These are phyloP conservation scores for Sebastes fasciatus DNA, from an alignment of 2,113 vertebrate genomes.

Conservation along the genomic window DNA sequence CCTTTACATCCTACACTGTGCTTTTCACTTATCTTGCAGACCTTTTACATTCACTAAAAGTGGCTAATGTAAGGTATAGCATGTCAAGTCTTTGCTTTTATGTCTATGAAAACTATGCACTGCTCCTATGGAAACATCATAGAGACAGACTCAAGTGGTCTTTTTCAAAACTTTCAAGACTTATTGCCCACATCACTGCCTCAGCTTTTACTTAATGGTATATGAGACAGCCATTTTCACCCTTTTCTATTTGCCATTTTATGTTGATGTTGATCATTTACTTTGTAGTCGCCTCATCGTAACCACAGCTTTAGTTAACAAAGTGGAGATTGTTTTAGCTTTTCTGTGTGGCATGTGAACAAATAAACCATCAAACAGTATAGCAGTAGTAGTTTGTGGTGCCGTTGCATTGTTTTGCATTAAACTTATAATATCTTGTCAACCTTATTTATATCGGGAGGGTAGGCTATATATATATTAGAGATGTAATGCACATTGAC, in stretches of 20 bases:
- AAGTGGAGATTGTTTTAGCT: background rate
- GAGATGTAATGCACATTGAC: too few relatives aligned
- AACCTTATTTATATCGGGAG: too few relatives aligned
- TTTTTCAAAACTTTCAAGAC: background rate
- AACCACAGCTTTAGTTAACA: background rate
- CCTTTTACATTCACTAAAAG: conserved; percentile 9
- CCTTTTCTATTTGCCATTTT: background rate
- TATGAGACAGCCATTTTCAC: background rate
- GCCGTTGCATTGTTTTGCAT: background rate
- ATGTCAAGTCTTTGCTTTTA: background rate
- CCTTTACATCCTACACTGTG: background rate
- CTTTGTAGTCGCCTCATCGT: background rate
- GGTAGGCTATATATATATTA: too few relatives aligned
- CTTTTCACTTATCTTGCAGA: conserved; percentile 2
- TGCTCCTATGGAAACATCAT: background rate
- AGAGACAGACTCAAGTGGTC: background rate
- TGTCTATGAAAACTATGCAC: background rate
- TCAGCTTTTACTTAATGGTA: background rate
- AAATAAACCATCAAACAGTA: background rate
- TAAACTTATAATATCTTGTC: background rate
- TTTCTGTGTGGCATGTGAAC: background rate
- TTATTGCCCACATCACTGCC: background rate
- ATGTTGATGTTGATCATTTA: background rate
- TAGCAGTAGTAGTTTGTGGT: background rate
- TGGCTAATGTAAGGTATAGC: background rate